Evolutionary conservation across 2,888 invertebrate genomes (phyloP), one percentile per base, ranked within the genome.

Genomic region (Gastrophysa polygoni): DNA sequence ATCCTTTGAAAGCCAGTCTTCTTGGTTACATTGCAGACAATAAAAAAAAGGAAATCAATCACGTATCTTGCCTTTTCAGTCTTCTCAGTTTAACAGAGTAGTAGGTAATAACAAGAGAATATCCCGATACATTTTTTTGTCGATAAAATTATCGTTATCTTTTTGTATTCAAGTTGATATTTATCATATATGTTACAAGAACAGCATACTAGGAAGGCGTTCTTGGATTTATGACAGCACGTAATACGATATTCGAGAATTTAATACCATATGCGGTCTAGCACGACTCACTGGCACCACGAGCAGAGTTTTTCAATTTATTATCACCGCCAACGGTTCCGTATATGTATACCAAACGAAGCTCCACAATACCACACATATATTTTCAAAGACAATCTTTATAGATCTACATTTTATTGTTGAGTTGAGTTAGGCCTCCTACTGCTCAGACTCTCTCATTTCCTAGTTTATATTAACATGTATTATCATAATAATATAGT

Each of bases 211-310:
- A 54, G 54, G 54, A 54, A 54, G 54, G 54, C 54, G 38, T 54
- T 54, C 43, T 54, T 43, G 44, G 43, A 54, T 38, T 21, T 43
- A 54, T 44, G 54, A 43, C 11, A 10, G 43, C 24, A 34, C 43
- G 54, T 54, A 54, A 54, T 44, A 54, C 17, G 54, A 54, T 54
- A 54, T 44, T 54, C 54, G 54, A 44, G 38, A 38, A 54, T 43
- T 43, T 54, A 54, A 54, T 54, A 54, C 54, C 54, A 54, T 54
- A 54, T 54, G 54, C 54, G 44, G 24, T 52, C 54, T n/a, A 43
- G 28, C 54, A 54, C 54, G 54, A 43, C 54, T 43, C 34, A 43
- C 54, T 43, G 54, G 54, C 54, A 54, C 54, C 54, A 17, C 20
- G 16, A 14, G 43, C 29, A 17, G 43, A 16, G 21, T 38, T 38